Evolutionary conservation across 2,113 vertebrate species (phyloP), one percentile per base, ranked within the genome.

Genomic region (Entomyzon cyanotis): DNA sequence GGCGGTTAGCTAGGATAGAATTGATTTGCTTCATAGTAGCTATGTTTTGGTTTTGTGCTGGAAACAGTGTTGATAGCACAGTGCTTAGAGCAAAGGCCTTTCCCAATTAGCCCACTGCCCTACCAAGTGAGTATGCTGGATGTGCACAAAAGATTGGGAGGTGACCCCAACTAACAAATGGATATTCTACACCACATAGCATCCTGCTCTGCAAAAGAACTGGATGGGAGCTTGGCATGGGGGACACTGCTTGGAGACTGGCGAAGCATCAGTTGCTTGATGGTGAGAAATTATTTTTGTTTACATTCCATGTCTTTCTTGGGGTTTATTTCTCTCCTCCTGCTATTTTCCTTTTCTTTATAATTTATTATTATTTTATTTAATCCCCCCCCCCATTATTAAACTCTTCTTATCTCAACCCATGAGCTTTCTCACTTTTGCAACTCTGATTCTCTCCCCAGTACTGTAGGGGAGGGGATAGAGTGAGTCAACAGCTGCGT

Each of bases 381-480:
- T 47, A 11, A 10, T 42, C 6, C 42, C 0, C 0, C 3, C 15
- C 24, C 10, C 21, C 19, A 18, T 9, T 64, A 35, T 58, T 49
- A 80, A 64, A 42, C 7, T 71, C 35, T 56, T 63, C 47, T 80
- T 56, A 49, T 64, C 6, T 73, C 21, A 58, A 19, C 25, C 42
- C 17, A 12, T 50, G 50, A 35, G 12, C 33, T 58, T 73, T 80
- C 37, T 73, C 76, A 74, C 12, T 73, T 63, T 28, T 42, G 19
- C 56, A 63, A 19, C 37, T 49, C 49, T 47, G 18, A 69, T 70
- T 70, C 21, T 62, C 8, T 49, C 35, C 30, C 18, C 25, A 13
- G 2, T 56, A 12, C 15, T 49, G 37, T 5, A 24, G 5, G 22
- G 22, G 22, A 47, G 21, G 2, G 15, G 44, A 50, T 27, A 0